Evolutionary conservation across 2,113 vertebrate genomes (phyloP), one percentile per base, ranked within the genome.

Genomic region (Eonycteris spelaea): DNA sequence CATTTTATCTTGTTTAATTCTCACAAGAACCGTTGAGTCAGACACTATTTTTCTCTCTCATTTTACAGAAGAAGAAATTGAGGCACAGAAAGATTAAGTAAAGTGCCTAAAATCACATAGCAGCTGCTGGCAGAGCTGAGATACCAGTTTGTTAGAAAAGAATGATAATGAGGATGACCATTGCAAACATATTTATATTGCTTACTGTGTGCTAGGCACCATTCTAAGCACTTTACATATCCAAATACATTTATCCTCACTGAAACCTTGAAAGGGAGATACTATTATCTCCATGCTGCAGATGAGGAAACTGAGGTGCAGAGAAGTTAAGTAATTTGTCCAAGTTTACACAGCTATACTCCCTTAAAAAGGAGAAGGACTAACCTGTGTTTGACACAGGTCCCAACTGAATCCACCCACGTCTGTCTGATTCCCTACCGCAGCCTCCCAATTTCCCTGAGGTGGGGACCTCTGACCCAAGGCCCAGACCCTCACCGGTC

Each of bases 401-500:
- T n/a, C 51, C 57, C 43, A 90, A 57, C 24, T 13, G 43, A 59
- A 59, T 43, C 48, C 30, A 33, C 18, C 22, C 65, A n/a, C 16
- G 22, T 71, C 33, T 45, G 21, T 68, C 73, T 40, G 38, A 53
- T 51, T 33, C 51, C 59, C 55, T 26, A 22, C 0, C 1, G 22
- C 11, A 79, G 33, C 35, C 53, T 63, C 57, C 67, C 68, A 18
- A 15, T 43, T 80, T 95, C 35, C 51, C 43, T 26, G 57, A 33
- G 19, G 45, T 26, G 12, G 53, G 43, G 33, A 78, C 70, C 35
- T 82, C 93, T 59, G 78, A 45, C 45, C 59, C 78, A 38, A 57
- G 33, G 22, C 74, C 61, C 63, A 67, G 87, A 90, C 7, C 63
- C 98, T 95, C 96, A 99, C 99, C 99, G 99, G 96, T 99, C 99